A percentile compares a stretch with the other conserved stretches of the same genome.
These are phyloP conservation scores for Megalops atlanticus DNA, from an alignment of 2,113 vertebrate genomes.

Conservation along the genomic window DNA sequence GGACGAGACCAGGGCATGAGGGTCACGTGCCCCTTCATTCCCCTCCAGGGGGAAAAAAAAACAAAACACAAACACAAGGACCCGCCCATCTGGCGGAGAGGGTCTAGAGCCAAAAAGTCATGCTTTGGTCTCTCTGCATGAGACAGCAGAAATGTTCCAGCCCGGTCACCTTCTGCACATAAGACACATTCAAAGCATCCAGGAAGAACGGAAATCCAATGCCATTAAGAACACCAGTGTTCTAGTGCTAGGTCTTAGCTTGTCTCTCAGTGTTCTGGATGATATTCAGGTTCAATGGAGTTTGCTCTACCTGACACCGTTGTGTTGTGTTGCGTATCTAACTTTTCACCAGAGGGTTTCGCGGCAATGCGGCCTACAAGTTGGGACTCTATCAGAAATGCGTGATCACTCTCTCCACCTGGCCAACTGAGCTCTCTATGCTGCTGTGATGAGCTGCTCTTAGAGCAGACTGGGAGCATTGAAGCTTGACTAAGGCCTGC, in stretches of 20 bases:
- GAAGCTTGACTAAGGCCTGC: background rate
- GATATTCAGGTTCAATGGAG: background rate
- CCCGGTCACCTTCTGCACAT: slow-evolving; percentile 79
- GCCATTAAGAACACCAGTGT: slow-evolving; percentile 57
- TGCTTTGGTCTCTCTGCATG: background rate
- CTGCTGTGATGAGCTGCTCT: background rate
- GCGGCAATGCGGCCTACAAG: no score
- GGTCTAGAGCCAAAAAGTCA: background rate
- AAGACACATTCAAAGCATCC: slow-evolving; percentile 88
- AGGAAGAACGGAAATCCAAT: slow-evolving; percentile 39
- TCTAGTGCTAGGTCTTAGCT: background rate
- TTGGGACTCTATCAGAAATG: no score
- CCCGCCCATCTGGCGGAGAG: background rate
- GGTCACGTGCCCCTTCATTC: background rate
- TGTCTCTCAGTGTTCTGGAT: background rate
- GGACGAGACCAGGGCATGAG: slow-evolving; percentile 72
- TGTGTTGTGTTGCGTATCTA: no score
- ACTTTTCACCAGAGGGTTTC: no score
- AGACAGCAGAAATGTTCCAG: background rate
- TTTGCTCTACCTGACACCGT: no score
- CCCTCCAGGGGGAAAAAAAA: slow-evolving; percentile 5
- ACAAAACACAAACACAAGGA: no score
- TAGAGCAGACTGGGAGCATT: background rate
- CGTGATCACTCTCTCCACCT: no score
- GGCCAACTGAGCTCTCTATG: background rate